phyloP scores from a whole-genome alignment of 2,888 invertebrate species.

The Heliconius ismenius region DNA sequence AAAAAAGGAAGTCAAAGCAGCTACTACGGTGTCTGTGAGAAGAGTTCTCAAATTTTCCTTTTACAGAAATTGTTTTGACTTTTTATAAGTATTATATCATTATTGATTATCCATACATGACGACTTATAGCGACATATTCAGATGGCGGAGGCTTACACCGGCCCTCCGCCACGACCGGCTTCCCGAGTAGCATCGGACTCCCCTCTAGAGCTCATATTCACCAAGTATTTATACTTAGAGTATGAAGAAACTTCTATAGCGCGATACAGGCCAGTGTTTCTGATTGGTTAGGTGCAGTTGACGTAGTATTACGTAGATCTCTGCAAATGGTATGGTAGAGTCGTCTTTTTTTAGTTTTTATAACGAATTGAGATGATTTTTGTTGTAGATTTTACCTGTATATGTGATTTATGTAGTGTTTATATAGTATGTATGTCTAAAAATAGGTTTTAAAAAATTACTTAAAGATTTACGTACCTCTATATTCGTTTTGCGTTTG shows the following conservation, averaged over 20 bases:
- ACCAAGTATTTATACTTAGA: conserved; percentile 47
- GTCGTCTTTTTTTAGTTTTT: not conserved
- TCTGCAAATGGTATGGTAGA: not conserved
- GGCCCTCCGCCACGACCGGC: conserved; percentile 60
- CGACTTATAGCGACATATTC: conserved; percentile 56
- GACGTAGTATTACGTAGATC: conserved; percentile 37
- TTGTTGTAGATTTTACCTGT: not conserved
- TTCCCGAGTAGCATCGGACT: conserved; percentile 61
- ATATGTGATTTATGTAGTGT: not conserved
- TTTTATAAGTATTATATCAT: conserved; percentile 53
- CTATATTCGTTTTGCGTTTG: not conserved
- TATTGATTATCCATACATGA: conserved; percentile 56
- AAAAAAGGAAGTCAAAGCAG: conserved; percentile 58
- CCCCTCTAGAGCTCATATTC: conserved; percentile 41
- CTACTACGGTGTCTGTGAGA: conserved; percentile 60
- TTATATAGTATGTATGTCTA: not conserved
- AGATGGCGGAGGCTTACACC: conserved; percentile 58
- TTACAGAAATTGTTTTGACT: conserved; percentile 51
- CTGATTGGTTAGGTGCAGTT: conserved; percentile 49
- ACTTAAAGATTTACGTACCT: not conserved
- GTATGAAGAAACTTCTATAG: conserved; percentile 54
- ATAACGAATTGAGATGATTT: not conserved
- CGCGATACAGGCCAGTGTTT: conserved; percentile 59
- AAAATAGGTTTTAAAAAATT: not conserved
- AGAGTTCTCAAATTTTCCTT: conserved; percentile 55